phyloP scores from a whole-genome alignment of 2,797 vertebrate genomes.

The Glyptemys insculpta region DNA sequence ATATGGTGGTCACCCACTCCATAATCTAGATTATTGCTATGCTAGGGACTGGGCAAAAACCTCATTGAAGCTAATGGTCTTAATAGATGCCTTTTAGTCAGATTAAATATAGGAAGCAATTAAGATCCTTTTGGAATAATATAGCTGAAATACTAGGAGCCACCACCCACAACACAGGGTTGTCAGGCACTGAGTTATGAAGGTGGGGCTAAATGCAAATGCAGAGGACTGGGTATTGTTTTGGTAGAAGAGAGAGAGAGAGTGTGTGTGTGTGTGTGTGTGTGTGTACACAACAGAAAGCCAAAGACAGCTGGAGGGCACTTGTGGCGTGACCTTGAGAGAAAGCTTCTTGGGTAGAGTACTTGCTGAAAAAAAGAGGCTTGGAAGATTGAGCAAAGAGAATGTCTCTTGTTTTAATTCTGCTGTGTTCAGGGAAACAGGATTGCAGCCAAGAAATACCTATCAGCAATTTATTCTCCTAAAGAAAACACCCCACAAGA shows the following conservation, averaged over 20 bases:
- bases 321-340: background rate
- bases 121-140: background rate
- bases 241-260: background rate
- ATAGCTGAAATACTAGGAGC: background rate
- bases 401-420: background rate
- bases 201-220: background rate
- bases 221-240: background rate
- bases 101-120: background rate
- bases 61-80: background rate
- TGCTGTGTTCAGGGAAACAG: background rate
- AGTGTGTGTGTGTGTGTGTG: too few species aligned
- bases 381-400: background rate
- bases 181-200: background rate
- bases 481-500: background rate
- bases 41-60: background rate
- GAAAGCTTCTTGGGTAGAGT: background rate
- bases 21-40: background rate
- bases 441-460: background rate
- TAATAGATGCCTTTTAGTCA: background rate
- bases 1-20: background rate
- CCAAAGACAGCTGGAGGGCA: background rate
- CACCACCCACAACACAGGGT: background rate
- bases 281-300: background rate
- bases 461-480: background rate
- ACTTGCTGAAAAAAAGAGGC: background rate